Conservation (phyloP, 30 jellyfish, hydroid and myxozoan genomes). For the Euphysa ruthae region DNA sequence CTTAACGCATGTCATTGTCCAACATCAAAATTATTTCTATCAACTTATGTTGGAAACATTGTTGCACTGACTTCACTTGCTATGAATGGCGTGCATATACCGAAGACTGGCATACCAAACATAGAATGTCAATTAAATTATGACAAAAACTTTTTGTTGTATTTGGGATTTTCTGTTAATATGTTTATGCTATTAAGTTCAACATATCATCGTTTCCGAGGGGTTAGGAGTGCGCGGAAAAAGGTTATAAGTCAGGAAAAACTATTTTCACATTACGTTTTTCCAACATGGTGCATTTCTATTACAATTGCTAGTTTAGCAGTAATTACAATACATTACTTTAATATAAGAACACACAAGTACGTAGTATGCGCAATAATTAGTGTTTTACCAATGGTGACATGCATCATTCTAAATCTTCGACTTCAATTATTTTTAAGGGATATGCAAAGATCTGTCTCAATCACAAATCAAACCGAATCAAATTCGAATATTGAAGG, state of each 20-base stretch:
- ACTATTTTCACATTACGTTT: neutral
- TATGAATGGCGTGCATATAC: neutral
- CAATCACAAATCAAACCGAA: neutral
- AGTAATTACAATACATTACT: too few relatives aligned
- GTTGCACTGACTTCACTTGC: neutral
- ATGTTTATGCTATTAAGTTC: constrained; percentile 7
- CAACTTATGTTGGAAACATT: constrained; percentile 7
- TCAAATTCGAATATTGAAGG: neutral
- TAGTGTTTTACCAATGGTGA: neutral
- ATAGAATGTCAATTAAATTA: neutral
- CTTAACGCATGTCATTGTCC: neutral
- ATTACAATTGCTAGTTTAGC: neutral
- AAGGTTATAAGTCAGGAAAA: neutral
- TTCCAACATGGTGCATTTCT: constrained; percentile 12
- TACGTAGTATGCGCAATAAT: neutral
- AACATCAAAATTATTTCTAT: neutral
- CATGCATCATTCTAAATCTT: neutral
- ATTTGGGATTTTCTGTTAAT: constrained; percentile 9
- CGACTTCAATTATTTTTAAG: neutral
- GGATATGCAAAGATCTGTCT: neutral
- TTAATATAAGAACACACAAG: neutral
- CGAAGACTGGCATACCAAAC: neutral
- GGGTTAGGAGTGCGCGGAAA: neutral
- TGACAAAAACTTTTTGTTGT: constrained; percentile 10
- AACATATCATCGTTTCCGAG: neutral